A percentile compares a stretch with the other conserved stretches of the same genome.
Conservation (phyloP, 2,113 vertebrate genomes). For the Rhodinocichla rosea region DNA sequence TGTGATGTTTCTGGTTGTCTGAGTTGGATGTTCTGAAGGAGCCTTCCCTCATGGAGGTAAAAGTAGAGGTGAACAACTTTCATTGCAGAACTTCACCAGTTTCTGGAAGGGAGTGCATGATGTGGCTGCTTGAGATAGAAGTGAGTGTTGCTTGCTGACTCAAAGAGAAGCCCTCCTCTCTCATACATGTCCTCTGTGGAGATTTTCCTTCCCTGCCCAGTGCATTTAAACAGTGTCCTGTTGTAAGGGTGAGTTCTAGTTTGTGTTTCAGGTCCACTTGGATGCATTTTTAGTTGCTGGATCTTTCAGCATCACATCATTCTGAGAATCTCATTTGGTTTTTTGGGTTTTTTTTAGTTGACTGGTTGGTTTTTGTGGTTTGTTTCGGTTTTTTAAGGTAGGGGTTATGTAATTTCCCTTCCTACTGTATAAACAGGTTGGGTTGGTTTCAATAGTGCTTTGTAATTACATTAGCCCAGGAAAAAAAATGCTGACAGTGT, state of each 20-base stretch:
- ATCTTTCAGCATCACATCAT: not conserved
- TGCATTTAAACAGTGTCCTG: not conserved
- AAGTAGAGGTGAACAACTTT: not conserved
- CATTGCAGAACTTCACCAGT: not conserved
- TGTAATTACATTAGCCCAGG: slow-evolving; percentile 4
- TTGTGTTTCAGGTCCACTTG: not conserved
- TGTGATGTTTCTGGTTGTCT: not conserved
- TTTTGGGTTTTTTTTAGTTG: not conserved
- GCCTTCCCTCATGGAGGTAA: not conserved
- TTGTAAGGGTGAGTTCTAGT: not conserved
- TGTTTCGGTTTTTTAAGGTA: not conserved
- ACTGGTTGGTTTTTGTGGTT: not conserved
- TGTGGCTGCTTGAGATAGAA: not conserved
- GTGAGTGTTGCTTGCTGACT: not conserved
- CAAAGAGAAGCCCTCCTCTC: not conserved
- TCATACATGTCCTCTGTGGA: not conserved
- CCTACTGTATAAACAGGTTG: slow-evolving; percentile 14
- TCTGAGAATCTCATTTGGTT: not conserved
- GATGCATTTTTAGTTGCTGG: not conserved
- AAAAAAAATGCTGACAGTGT: slow-evolving; percentile 25
- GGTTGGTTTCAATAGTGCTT: slow-evolving; percentile 27
- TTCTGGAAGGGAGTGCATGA: not conserved
- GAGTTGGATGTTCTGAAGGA: not conserved
- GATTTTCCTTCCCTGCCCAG: not conserved
- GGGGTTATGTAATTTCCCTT: not conserved